Evolutionary conservation across 2,888 invertebrate species (phyloP).

Genomic region (Leptinotarsa peninsularis): DNA sequence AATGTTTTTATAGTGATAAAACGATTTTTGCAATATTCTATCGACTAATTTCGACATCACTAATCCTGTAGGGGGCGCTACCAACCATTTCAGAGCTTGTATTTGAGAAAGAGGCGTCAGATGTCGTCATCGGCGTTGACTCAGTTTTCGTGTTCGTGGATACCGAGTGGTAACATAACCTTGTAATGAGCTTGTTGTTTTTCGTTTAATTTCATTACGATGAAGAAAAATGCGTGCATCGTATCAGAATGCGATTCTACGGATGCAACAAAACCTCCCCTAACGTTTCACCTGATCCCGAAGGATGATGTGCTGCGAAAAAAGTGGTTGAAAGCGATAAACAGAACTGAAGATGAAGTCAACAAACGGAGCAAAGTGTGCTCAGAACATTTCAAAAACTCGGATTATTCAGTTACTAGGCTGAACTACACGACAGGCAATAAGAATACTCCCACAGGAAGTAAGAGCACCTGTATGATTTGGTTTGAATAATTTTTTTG

Average conservation of each 20-base stretch:
- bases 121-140: conserved; percentile 24
- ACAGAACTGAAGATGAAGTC: conserved; percentile 42
- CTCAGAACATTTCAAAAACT: conserved; percentile 44
- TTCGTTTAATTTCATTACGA: conserved; percentile 35
- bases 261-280: conserved; percentile 24
- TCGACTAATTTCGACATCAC: background rate
- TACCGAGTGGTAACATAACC: conserved; percentile 46
- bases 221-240: conserved; percentile 42
- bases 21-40: background rate
- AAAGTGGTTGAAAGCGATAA: conserved; percentile 73
- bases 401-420: conserved; percentile 41
- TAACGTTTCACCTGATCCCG: conserved; percentile 42
- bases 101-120: conserved; percentile 10
- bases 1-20: background rate
- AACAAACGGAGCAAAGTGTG: conserved; percentile 46
- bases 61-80: conserved; percentile 14
- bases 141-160: conserved; percentile 39
- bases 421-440: conserved; percentile 37
- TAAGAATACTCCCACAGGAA: conserved; percentile 40
- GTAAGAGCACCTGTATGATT: conserved; percentile 42
- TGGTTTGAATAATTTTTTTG: background rate
- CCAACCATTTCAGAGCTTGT: background rate
- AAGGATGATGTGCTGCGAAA: conserved; percentile 57
- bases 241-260: conserved; percentile 41
- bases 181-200: conserved; percentile 41